Percentiles rank a stretch among this genome's conserved stretches.
phyloP scores from a whole-genome alignment of 1,140 invertebrate species.

The Diploscapter pachys region DNA sequence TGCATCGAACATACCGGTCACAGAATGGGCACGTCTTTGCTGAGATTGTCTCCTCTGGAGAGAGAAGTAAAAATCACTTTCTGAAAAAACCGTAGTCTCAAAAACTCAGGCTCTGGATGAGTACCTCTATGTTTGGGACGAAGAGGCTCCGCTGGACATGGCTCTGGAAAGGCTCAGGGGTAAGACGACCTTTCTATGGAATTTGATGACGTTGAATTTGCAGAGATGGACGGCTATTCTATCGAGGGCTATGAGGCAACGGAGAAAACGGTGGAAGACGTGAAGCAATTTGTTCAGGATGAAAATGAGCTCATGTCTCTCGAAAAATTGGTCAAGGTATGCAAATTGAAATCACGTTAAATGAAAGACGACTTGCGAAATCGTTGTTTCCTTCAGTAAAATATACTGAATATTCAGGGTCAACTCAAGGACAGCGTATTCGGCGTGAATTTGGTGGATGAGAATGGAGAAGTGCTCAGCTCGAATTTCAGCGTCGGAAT shows the following conservation, averaged over 20 bases:
- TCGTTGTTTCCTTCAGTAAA: neutral
- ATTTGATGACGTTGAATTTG: neutral
- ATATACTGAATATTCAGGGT: neutral
- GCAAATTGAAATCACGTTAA: neutral
- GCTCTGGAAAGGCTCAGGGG: constrained; percentile 8
- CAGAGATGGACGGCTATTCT: constrained; percentile 7
- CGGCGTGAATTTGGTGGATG: neutral
- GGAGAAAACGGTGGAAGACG: neutral
- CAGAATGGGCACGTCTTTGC: constrained; percentile 25
- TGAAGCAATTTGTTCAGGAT: neutral
- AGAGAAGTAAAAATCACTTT: neutral
- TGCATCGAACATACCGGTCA: constrained; percentile 31
- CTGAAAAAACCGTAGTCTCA: too few relatives aligned
- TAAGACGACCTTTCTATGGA: neutral
- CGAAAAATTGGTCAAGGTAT: neutral
- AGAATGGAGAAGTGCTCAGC: neutral
- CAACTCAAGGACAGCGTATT: constrained; percentile 5
- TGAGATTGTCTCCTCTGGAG: constrained; percentile 18
- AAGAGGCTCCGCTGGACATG: neutral
- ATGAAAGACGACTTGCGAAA: neutral
- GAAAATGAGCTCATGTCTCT: neutral
- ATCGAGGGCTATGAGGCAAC: neutral
- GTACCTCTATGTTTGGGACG: constrained; percentile 11
- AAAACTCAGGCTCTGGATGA: constrained; percentile 2
- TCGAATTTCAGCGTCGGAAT: constrained; percentile 19